Evolutionary conservation across 2,113 vertebrate genomes (phyloP), one percentile per base, ranked within the genome.

Genomic region (Chiloscyllium plagiosum): DNA sequence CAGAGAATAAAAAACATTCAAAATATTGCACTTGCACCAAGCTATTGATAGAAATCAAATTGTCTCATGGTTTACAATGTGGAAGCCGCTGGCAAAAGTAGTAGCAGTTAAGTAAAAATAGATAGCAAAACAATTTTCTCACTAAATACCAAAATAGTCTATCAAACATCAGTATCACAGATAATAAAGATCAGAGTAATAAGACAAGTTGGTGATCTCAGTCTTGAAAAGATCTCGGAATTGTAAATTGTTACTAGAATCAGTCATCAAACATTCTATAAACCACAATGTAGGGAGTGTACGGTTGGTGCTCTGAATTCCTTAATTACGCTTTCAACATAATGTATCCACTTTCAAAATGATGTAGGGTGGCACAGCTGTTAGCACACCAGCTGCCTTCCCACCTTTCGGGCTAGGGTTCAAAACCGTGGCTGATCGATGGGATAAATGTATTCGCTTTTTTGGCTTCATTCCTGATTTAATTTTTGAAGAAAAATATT

Each of bases 401-500:
- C 66, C 89, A 93, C 89, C 89, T 66, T 65, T 66, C n/a, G 87
- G 89, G 89, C n/a, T 66, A 0, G 19, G 8, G 61, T 93, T 93
- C 89, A 66, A 93, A 93, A n/a, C 61, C 33, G 37, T 6, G 17
- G 89, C 89, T 37, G 17, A 47, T 20, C 66, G 61, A 66, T 93
- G 61, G 61, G 13, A 93, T 66, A 66, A 93, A 68, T 68, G 47
- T 19, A 22, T 56, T 26, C 22, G 12, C 52, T 52, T 52, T 52
- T 87, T 66, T 12, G 87, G 87, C n/a, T 66, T 37, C 33, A 93
- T n/a, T 65, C n/a, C 89, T 66, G 61, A 93, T 68, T 89, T 66
- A n/a, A 90, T 37, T 65, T 2, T 89, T 93, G 66, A 66, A 93
- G 89, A 61, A 66, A 93, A 93, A 37, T 93, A 66, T 93, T 93